Evolutionary conservation across 35 echinoderm and acorn worm species (phyloP).

Genomic region (Diadema setosum): DNA sequence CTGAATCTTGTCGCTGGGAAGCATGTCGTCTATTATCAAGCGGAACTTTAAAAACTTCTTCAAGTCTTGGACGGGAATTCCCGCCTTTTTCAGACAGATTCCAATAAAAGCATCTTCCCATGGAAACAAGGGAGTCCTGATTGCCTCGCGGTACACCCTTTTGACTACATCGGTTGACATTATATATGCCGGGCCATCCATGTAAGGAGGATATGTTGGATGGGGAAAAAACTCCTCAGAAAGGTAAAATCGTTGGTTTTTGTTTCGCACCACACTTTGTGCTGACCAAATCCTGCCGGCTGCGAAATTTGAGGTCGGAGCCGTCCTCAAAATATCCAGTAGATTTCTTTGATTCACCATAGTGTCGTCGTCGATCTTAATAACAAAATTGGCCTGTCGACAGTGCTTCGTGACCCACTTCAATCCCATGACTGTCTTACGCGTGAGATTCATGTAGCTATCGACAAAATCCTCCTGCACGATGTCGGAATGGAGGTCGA

Average conservation of each 20-base stretch:
- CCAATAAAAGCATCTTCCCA: constrained; percentile 66
- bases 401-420: constrained; percentile 36
- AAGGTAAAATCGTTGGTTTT: constrained; percentile 24
- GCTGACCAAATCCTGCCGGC: not conserved
- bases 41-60: constrained; percentile 33
- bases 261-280: not conserved
- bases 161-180: constrained; percentile 53
- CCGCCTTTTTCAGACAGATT: not conserved
- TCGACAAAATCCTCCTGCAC: constrained; percentile 43
- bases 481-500: not conserved
- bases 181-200: constrained; percentile 41
- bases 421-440: constrained; percentile 55
- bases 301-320: constrained; percentile 19
- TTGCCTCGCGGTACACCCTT: constrained; percentile 10
- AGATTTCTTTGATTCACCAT: constrained; percentile 45
- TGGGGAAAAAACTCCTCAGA: constrained; percentile 16
- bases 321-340: constrained; percentile 2
- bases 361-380: constrained; percentile 69
- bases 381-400: constrained; percentile 7
- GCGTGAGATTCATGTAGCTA: constrained; percentile 39
- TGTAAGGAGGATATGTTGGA: constrained; percentile 48
- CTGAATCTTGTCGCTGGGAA: too few species aligned
- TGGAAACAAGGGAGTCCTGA: constrained; percentile 27
- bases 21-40: too few species aligned
- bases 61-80: not conserved